A percentile compares a stretch with the other conserved stretches of the same genome.
These are phyloP conservation scores for Centropus unirufus DNA, from an alignment of 2,113 vertebrate species.

Conservation along the genomic window DNA sequence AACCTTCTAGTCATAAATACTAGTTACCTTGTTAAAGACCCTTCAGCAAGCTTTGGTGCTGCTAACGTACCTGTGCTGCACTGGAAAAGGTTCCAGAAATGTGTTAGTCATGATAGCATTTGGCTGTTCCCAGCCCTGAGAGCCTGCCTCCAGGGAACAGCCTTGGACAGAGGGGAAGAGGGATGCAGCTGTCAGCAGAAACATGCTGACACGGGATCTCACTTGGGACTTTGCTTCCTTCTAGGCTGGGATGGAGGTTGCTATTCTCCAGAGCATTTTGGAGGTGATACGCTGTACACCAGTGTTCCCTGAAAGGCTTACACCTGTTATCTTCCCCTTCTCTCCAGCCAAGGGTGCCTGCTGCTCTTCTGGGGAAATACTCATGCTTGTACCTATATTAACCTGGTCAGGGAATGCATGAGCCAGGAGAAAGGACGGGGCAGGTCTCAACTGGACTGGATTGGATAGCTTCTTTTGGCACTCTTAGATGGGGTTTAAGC, in stretches of 20 bases:
- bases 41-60: neutral
- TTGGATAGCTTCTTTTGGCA: neutral
- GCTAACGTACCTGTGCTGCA: neutral
- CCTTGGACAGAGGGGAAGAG: neutral
- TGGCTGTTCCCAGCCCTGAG: neutral
- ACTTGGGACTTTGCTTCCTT: neutral
- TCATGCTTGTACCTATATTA: neutral
- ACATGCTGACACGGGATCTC: neutral
- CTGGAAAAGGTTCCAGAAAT: neutral
- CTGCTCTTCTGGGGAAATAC: neutral
- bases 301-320: neutral
- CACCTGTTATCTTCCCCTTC: neutral
- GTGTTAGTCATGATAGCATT: accelerated
- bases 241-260: neutral
- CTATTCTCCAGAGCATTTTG: neutral
- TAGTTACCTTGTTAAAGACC: neutral
- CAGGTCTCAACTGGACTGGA: neutral
- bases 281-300: accelerated
- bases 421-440: neutral
- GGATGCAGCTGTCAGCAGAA: neutral
- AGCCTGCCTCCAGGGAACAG: neutral
- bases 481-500: neutral
- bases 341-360: accelerated
- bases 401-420: neutral
- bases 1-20: neutral